These are phyloP conservation scores for Spodoptera littoralis DNA, from an alignment of 2,888 invertebrate genomes.

Conservation along the genomic window DNA sequence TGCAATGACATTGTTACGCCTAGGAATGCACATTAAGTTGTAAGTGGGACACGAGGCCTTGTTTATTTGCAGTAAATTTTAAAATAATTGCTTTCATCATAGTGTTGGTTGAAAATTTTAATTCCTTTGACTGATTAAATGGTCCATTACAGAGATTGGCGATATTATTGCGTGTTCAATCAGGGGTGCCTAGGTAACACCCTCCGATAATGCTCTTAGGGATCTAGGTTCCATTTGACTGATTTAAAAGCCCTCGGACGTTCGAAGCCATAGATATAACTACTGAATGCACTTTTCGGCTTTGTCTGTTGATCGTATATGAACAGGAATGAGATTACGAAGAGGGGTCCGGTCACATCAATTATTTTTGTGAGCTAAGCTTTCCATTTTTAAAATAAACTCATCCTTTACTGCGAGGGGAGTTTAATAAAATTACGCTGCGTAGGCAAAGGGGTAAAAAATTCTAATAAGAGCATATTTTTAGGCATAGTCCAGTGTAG, in stretches of 20 bases:
- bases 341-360: slow-evolving; percentile 78
- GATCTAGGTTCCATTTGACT: slow-evolving; percentile 48
- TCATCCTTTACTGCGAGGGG: slow-evolving; percentile 68
- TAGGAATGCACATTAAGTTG: slow-evolving; percentile 35
- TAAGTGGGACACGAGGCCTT: slow-evolving; percentile 19
- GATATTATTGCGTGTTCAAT: slow-evolving; percentile 22
- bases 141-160: slow-evolving; percentile 15
- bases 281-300: slow-evolving; percentile 41
- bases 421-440: slow-evolving; percentile 77
- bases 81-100: neutral
- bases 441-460: slow-evolving; percentile 44
- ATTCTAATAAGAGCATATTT: slow-evolving; percentile 42
- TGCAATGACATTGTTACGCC: slow-evolving; percentile 31
- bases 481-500: neutral
- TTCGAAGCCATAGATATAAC: slow-evolving; percentile 30
- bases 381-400: slow-evolving; percentile 87
- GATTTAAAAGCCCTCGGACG: slow-evolving; percentile 30
- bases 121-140: slow-evolving; percentile 13
- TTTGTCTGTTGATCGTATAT: slow-evolving; percentile 49
- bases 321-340: slow-evolving; percentile 73
- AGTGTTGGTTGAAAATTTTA: slow-evolving; percentile 9
- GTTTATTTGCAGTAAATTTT: slow-evolving; percentile 4
- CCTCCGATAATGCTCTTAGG: slow-evolving; percentile 30
- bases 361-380: slow-evolving; percentile 82
- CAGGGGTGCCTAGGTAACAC: slow-evolving; percentile 31